A percentile compares a stretch with the other conserved stretches of the same genome.
Evolutionary conservation across 1,140 invertebrate genomes (phyloP).

Genomic region (Trichonephila inaurata): DNA sequence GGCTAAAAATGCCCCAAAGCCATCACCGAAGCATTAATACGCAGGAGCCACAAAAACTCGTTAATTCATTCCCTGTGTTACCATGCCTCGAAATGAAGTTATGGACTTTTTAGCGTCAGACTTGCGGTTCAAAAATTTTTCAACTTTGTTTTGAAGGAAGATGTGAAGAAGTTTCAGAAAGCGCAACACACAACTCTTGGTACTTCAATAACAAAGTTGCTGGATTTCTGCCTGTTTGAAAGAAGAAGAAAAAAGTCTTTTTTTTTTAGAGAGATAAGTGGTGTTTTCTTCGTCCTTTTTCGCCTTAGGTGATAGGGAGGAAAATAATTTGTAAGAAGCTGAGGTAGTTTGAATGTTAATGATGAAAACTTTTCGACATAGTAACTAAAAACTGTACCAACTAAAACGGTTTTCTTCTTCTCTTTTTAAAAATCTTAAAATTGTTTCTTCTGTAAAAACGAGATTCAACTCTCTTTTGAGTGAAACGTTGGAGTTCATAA

Average conservation of each 20-base stretch:
- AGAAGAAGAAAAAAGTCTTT: not conserved
- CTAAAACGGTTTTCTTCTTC: too few relatives aligned
- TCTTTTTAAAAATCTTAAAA: too few relatives aligned
- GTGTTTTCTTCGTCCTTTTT: not conserved
- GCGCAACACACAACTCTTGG: not conserved
- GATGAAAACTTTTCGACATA: too few relatives aligned
- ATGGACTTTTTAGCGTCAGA: not conserved
- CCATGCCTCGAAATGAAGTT: not conserved
- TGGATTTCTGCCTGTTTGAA: not conserved
- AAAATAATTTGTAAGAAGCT: too few relatives aligned
- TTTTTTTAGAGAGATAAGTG: not conserved
- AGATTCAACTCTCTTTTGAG: too few relatives aligned
- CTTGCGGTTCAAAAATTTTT: not conserved
- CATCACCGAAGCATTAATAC: conserved; percentile 23
- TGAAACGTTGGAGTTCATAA: too few relatives aligned
- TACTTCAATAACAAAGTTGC: not conserved
- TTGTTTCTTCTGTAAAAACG: too few relatives aligned
- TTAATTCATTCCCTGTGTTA: not conserved
- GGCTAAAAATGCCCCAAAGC: not conserved
- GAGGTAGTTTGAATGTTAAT: too few relatives aligned
- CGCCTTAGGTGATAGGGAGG: too few relatives aligned
- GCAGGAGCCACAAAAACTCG: not conserved
- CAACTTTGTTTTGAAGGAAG: not conserved
- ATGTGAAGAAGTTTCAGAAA: not conserved
- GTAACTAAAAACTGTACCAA: too few relatives aligned